A percentile compares a stretch with the other conserved stretches of the same genome.
Conservation (phyloP, 2,797 vertebrate genomes). For the Anisognathus igniventris region DNA sequence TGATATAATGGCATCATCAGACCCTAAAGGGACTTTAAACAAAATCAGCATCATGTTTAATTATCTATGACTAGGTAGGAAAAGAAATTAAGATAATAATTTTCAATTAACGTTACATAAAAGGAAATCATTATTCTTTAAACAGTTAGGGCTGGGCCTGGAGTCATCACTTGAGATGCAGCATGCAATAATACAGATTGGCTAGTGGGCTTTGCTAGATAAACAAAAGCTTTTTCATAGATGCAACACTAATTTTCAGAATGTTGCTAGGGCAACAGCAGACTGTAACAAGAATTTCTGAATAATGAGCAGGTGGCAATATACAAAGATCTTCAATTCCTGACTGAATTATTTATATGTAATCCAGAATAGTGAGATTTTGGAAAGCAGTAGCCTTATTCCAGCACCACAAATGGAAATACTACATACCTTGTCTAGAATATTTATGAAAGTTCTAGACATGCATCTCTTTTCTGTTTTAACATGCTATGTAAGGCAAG, state of each 20-base stretch:
- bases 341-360: conserved; percentile 15
- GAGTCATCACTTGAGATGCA: not conserved
- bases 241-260: conserved; percentile 53
- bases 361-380: not conserved
- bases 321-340: not conserved
- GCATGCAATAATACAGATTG: not conserved
- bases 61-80: not conserved
- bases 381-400: conserved; percentile 2
- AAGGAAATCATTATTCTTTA: not conserved
- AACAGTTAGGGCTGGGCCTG: not conserved
- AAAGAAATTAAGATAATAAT: no score
- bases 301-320: conserved; percentile 60
- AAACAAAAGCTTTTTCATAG: conserved; percentile 54
- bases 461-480: not conserved
- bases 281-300: conserved; percentile 44
- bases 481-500: not conserved
- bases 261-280: conserved; percentile 58
- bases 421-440: not conserved
- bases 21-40: not conserved
- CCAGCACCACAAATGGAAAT: not conserved
- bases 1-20: not conserved
- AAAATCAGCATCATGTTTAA: not conserved
- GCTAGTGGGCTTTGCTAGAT: conserved; percentile 8
- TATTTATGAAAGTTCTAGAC: not conserved
- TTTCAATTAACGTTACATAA: not conserved